These are phyloP conservation scores for Cheilosia vernalis DNA, from an alignment of 2,888 invertebrate genomes.

Conservation along the genomic window DNA sequence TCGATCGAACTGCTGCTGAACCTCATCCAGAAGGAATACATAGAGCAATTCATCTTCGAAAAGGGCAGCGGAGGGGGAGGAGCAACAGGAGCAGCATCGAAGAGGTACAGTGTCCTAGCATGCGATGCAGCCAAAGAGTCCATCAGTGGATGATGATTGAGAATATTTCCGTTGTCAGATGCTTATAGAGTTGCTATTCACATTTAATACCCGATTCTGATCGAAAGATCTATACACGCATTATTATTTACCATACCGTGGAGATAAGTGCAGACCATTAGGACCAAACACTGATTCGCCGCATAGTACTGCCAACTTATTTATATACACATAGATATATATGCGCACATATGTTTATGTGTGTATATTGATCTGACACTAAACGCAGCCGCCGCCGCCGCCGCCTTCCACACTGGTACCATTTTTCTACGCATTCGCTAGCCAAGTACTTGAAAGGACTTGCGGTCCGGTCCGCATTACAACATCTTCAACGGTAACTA, in stretches of 20 bases:
- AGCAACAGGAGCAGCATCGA: conserved; percentile 64
- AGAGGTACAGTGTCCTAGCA: conserved; percentile 3
- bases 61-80: conserved; percentile 81
- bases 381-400: not conserved
- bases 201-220: not conserved
- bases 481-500: not conserved
- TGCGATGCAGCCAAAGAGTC: conserved; percentile 29
- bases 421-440: conserved; percentile 28
- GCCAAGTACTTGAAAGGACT: not conserved
- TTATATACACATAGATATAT: not conserved
- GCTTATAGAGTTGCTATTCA: conserved; percentile 13
- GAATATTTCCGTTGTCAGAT: conserved; percentile 15
- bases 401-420: conserved; percentile 27
- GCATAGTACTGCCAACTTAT: conserved; percentile 56
- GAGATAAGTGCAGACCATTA: conserved; percentile 26
- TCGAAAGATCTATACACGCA: not conserved
- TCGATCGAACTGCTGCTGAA: conserved; percentile 75
- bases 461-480: too few species aligned
- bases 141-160: conserved; percentile 65
- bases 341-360: not conserved
- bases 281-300: conserved; percentile 17
- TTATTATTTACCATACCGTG: not conserved
- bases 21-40: conserved; percentile 80
- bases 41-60: conserved; percentile 81
- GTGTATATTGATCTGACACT: conserved; percentile 1